Evolutionary conservation across 2,113 vertebrate species (phyloP).

Genomic region (Hiodon alosoides): DNA sequence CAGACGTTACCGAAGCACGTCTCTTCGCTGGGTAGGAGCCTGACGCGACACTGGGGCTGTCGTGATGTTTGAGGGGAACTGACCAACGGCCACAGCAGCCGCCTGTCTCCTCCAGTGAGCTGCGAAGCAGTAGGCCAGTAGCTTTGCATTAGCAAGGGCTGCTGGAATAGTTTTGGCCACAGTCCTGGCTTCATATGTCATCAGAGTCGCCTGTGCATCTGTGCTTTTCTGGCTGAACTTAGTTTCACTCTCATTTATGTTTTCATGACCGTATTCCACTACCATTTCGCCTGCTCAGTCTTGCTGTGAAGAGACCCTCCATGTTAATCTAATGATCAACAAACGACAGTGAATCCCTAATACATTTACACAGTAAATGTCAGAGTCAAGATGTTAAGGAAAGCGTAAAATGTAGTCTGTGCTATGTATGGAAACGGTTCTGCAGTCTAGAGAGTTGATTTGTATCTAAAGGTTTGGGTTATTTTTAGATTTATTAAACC

Average conservation of each 20-base stretch:
- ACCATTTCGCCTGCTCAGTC: not conserved
- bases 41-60: not conserved
- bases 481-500: too few relatives aligned
- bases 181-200: conserved; percentile 52
- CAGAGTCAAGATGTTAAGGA: too few relatives aligned
- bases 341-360: too few relatives aligned
- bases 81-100: conserved; percentile 27
- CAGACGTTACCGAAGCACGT: not conserved
- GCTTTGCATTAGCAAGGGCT: conserved; percentile 49
- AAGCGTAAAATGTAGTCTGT: too few relatives aligned
- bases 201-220: conserved; percentile 28
- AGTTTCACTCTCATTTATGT: not conserved
- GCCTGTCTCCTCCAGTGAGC: conserved; percentile 35
- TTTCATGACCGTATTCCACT: not conserved
- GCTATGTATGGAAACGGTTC: too few relatives aligned
- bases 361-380: too few relatives aligned
- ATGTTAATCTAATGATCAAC: too few relatives aligned
- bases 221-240: conserved; percentile 9
- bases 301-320: not conserved
- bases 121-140: conserved; percentile 54
- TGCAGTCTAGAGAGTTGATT: too few relatives aligned
- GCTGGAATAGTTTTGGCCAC: conserved; percentile 55
- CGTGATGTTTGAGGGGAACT: conserved; percentile 15
- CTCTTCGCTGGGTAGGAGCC: not conserved
- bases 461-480: too few relatives aligned